Evolutionary conservation across 2,888 invertebrate species (phyloP), one percentile per base, ranked within the genome.

Genomic region (Cheilosia pagana): DNA sequence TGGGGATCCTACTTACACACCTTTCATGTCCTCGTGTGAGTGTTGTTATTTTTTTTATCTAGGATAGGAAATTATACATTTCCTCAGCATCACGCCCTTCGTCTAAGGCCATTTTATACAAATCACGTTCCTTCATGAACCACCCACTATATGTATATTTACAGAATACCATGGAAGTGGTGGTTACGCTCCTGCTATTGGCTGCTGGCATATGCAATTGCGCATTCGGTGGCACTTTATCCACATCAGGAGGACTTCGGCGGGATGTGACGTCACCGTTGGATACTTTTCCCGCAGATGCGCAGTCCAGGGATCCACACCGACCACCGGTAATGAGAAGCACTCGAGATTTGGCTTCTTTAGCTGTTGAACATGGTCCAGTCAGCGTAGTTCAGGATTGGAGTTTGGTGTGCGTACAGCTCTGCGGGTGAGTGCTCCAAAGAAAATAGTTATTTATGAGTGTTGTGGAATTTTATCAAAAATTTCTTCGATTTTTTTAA

Each of bases 401-500:
- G 91, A 91, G 90, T 90, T 90, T 90, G 90, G 90, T 91, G 90
- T 92, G 92, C 89, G 89, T 90, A 90, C 90, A 92, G 90, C 92
- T 92, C 91, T 92, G 92, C 90, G 91, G 92, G 92, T 92, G 90
- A 92, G 92, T 91, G 86, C 72, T 86, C n/a, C 45, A 41, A 59
- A 55, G 60, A 52, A 76, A 43, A 50, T 23, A 39, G 52, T 60
- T 39, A 50, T 45, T 59, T 25, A 50, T 35, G 10, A 52, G 67
- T 63, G 75, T 71, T 82, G 72, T 71, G 60, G 16, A 71, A 70
- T 55, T 31, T 55, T 65, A 28, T 4, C 21, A 19, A 53, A 12
- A 60, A 50, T 45, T 19, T 1, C 23, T 52, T 16, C n/a, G 10
- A 39, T 25, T 16, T 0, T 45, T 43, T 4, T 45, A 2, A 45